Evolutionary conservation across 2,113 vertebrate species (phyloP).

Genomic region (Phrynosoma blainvillii): DNA sequence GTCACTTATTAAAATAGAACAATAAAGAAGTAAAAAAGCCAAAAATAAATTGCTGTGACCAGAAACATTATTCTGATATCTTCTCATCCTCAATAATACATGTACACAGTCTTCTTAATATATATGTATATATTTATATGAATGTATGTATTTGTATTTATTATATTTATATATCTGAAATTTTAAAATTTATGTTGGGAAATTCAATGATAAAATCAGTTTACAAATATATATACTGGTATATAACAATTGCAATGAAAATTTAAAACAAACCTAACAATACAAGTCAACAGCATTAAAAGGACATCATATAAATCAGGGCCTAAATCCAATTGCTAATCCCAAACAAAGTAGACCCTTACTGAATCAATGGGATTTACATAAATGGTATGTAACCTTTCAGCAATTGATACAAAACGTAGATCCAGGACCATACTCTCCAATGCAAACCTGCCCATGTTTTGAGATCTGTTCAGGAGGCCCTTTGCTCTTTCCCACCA

Average conservation of each 20-base stretch:
- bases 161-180: background rate
- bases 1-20: background rate
- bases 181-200: background rate
- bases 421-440: too few relatives aligned
- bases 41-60: background rate
- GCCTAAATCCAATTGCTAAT: too few relatives aligned
- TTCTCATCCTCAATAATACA: background rate
- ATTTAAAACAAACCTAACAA: background rate
- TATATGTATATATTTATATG: background rate
- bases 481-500: too few relatives aligned
- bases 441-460: too few relatives aligned
- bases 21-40: background rate
- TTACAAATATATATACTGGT: background rate
- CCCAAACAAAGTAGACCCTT: too few relatives aligned
- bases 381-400: too few relatives aligned
- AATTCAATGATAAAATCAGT: background rate
- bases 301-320: background rate
- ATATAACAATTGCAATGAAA: background rate
- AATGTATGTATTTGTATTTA: background rate
- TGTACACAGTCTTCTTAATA: background rate
- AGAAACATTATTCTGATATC: background rate
- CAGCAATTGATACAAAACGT: too few relatives aligned
- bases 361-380: too few relatives aligned
- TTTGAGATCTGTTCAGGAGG: too few relatives aligned
- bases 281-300: background rate